Conservation (phyloP, 2,113 vertebrate genomes). For the Paratilapia polleni region DNA sequence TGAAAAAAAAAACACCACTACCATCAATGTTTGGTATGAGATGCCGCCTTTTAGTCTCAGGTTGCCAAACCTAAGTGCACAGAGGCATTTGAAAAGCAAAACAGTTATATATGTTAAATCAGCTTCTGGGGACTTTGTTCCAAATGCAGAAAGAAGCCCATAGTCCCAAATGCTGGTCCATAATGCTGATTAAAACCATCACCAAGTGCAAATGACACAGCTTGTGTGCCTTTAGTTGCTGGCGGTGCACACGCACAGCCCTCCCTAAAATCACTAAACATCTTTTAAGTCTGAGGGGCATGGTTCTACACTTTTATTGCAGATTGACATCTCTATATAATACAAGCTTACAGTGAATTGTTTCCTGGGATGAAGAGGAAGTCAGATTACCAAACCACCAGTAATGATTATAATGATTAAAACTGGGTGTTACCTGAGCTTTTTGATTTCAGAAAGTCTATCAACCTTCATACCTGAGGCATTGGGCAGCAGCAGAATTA, state of each 20-base stretch:
- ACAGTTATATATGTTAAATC: too few species aligned
- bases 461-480: neutral
- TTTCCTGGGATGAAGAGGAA: neutral
- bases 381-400: neutral
- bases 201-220: neutral
- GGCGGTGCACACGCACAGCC: rapidly evolving
- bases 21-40: neutral
- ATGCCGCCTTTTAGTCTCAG: rapidly evolving
- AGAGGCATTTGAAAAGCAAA: neutral
- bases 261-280: neutral
- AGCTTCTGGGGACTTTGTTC: neutral
- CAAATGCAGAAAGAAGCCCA: neutral
- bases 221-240: neutral
- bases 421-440: neutral
- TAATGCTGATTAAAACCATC: neutral
- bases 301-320: too few species aligned
- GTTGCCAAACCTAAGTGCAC: neutral
- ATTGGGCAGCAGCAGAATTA: neutral
- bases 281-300: neutral
- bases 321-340: too few species aligned
- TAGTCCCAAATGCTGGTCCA: neutral
- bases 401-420: neutral
- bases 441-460: neutral
- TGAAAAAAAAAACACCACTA: neutral
- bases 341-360: neutral